Evolutionary conservation across 2,888 invertebrate species (phyloP).

Genomic region (Halictus ligatus): DNA sequence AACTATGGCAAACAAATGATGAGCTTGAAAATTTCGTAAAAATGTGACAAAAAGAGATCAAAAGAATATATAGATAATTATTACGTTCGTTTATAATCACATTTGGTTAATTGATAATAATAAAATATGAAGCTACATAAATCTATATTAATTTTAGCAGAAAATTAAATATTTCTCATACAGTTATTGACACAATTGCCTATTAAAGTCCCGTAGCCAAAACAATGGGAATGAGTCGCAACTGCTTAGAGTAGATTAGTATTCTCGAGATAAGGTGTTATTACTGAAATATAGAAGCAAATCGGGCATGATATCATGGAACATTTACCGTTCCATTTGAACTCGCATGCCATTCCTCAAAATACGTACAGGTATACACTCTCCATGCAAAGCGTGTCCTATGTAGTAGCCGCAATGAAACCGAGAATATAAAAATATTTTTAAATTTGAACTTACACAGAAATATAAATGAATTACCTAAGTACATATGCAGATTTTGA

Average conservation of each 20-base stretch:
- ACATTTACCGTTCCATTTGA: slow-evolving; percentile 10
- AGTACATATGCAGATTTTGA: not conserved
- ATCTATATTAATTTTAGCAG: not conserved
- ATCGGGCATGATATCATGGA: slow-evolving; percentile 8
- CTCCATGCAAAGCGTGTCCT: not conserved
- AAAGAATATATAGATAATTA: too few species aligned
- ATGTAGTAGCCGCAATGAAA: not conserved
- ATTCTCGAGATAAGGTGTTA: not conserved
- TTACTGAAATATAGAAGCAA: not conserved
- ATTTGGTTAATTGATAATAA: not conserved
- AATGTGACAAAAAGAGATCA: too few species aligned
- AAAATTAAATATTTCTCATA: not conserved
- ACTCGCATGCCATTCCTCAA: not conserved
- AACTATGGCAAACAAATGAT: too few species aligned
- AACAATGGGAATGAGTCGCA: not conserved
- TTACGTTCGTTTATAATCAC: too few species aligned
- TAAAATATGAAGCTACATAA: not conserved
- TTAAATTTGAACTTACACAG: not conserved
- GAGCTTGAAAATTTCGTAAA: too few species aligned
- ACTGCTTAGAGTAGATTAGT: not conserved
- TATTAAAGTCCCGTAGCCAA: not conserved
- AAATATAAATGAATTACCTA: not conserved
- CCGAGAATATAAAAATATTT: not conserved
- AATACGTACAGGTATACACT: not conserved
- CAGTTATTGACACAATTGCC: not conserved